Percentiles rank a stretch among this genome's conserved stretches.
Evolutionary conservation across 2,888 invertebrate species (phyloP).

Genomic region (Mylabris sibirica): DNA sequence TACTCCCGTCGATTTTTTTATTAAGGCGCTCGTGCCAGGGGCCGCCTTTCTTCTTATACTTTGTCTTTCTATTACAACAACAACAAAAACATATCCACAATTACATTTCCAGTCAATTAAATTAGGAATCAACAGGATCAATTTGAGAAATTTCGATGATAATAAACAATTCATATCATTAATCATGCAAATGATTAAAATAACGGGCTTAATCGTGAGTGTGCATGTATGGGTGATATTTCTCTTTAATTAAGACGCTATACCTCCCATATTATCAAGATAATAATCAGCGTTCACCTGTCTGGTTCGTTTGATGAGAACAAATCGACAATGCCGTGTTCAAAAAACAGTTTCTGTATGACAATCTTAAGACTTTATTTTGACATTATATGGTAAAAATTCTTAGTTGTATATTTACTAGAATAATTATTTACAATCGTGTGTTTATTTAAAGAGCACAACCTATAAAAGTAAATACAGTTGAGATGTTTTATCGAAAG

Average conservation of each 20-base stretch:
- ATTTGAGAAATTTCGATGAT: neutral
- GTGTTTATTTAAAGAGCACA: conserved; percentile 1
- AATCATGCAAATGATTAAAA: neutral
- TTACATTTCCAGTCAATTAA: neutral
- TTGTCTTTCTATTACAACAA: neutral
- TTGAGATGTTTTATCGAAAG: conserved; percentile 45
- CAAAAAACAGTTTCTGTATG: neutral
- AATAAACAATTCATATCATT: neutral
- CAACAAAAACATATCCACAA: neutral
- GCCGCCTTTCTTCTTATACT: conserved; percentile 5
- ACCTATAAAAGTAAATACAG: conserved; percentile 34
- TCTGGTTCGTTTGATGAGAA: conserved; percentile 32
- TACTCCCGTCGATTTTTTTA: conserved; percentile 34
- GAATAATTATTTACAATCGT: conserved; percentile 25
- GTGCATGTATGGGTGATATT: conserved; percentile 36
- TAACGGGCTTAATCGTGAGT: neutral
- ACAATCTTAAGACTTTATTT: neutral
- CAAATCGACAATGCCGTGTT: neutral
- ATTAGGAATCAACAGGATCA: conserved; percentile 3
- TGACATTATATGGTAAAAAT: neutral
- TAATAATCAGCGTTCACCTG: conserved; percentile 47
- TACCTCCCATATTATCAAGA: conserved; percentile 54
- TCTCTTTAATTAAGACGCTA: conserved; percentile 52
- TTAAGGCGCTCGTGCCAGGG: conserved; percentile 12
- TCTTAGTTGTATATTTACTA: neutral